Evolutionary conservation across 64 coral and sea anemone species (phyloP).

Genomic region (Acropora yongei): DNA sequence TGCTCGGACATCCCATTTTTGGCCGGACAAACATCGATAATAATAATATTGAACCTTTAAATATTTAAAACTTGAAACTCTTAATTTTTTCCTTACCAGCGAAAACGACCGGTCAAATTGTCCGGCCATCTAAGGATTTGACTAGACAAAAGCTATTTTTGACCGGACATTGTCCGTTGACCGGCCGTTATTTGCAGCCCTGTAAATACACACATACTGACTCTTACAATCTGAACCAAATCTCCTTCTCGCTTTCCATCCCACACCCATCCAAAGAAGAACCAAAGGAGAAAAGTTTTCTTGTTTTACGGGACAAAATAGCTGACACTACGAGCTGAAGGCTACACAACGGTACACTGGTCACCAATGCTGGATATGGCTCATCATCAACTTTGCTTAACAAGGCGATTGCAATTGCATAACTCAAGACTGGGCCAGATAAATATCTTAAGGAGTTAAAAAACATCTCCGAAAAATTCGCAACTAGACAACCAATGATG

Average conservation of each 20-base stretch:
- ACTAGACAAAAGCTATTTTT: too few relatives aligned
- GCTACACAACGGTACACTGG: slow-evolving; percentile 49
- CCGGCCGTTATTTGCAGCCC: too few relatives aligned
- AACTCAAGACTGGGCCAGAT: slow-evolving; percentile 38
- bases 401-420: slow-evolving; percentile 33
- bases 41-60: too few relatives aligned
- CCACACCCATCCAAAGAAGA: background rate
- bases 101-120: too few relatives aligned
- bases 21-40: too few relatives aligned
- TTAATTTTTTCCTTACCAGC: too few relatives aligned
- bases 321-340: slow-evolving; percentile 22
- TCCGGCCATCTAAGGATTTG: too few relatives aligned
- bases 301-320: slow-evolving; percentile 18
- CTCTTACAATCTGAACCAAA: background rate
- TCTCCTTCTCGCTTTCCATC: background rate
- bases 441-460: slow-evolving; percentile 45
- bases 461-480: slow-evolving; percentile 68
- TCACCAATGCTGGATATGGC: slow-evolving; percentile 41
- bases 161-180: too few relatives aligned
- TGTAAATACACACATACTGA: background rate
- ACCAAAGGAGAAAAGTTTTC: slow-evolving; percentile 5
- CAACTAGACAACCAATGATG: slow-evolving; percentile 47
- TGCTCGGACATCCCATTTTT: too few relatives aligned
- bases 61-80: too few relatives aligned
- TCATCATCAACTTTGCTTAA: slow-evolving; percentile 4